Evolutionary conservation across 2,888 invertebrate genomes (phyloP).

Genomic region (Andrena minutula): DNA sequence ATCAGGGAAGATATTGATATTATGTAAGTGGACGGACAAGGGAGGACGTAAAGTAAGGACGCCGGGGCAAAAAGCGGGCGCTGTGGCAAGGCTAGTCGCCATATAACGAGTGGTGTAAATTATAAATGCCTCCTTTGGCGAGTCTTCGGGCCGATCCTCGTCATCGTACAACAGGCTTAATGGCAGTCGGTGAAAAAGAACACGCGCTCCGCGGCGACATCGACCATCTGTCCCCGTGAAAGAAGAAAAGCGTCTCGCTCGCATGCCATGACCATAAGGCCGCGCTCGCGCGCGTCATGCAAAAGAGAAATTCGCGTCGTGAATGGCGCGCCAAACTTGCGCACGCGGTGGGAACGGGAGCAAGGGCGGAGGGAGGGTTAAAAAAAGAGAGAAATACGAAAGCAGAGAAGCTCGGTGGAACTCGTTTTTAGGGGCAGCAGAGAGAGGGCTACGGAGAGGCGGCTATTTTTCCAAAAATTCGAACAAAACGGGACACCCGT

Average conservation of each 20-base stretch:
- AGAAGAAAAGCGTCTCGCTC: slow-evolving; percentile 68
- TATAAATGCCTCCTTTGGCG: slow-evolving; percentile 61
- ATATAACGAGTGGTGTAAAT: slow-evolving; percentile 62
- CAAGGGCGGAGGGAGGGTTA: background rate
- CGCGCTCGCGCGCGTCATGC: slow-evolving; percentile 47
- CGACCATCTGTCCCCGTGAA: slow-evolving; percentile 68
- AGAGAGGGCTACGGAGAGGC: slow-evolving; percentile 32
- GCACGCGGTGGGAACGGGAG: background rate
- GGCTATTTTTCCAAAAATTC: slow-evolving; percentile 55
- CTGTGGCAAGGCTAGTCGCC: slow-evolving; percentile 29
- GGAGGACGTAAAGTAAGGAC: slow-evolving; percentile 2
- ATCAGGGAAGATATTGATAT: slow-evolving; percentile 31
- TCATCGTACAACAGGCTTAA: slow-evolving; percentile 62
- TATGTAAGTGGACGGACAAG: slow-evolving; percentile 36
- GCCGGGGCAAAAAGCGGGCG: slow-evolving; percentile 17
- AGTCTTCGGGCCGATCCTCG: slow-evolving; percentile 53
- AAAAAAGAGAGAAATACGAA: background rate
- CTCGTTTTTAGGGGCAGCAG: slow-evolving; percentile 37
- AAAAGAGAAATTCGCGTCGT: slow-evolving; percentile 63
- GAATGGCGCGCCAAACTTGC: slow-evolving; percentile 45
- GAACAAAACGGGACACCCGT: slow-evolving; percentile 33
- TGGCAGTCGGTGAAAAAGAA: slow-evolving; percentile 64
- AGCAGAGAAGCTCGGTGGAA: slow-evolving; percentile 28
- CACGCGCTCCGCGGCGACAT: slow-evolving; percentile 56
- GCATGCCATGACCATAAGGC: slow-evolving; percentile 66